phyloP scores from a whole-genome alignment of 2,888 invertebrate species.

The Poecilus cupreus region DNA sequence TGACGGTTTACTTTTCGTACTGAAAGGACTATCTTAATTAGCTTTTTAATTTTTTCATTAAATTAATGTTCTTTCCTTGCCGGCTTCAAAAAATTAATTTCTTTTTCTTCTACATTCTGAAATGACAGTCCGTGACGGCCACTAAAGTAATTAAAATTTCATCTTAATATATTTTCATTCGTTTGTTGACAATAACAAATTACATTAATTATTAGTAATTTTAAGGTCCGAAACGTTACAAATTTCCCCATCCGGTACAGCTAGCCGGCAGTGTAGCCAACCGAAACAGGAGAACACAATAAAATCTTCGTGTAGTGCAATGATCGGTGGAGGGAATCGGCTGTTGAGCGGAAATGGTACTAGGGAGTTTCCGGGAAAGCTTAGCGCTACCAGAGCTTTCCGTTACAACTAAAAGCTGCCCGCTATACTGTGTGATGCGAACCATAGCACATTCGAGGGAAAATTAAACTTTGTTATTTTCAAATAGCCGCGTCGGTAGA shows the following conservation, averaged over 20 bases:
- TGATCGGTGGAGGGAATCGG: neutral
- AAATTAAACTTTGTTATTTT: neutral
- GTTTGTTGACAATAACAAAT: no score
- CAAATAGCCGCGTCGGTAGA: neutral
- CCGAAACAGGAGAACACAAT: slow-evolving; percentile 20
- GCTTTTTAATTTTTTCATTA: slow-evolving; percentile 29
- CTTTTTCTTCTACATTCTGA: neutral
- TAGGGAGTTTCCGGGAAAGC: slow-evolving; percentile 20
- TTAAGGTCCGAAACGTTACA: neutral
- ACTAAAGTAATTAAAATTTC: neutral
- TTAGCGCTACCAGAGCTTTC: neutral
- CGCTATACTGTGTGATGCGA: neutral
- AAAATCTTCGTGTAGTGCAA: slow-evolving; percentile 24
- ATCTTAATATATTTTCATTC: neutral
- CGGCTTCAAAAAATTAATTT: slow-evolving; percentile 13
- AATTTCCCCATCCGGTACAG: slow-evolving; percentile 15
- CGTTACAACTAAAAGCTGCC: slow-evolving; percentile 21
- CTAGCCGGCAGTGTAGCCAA: neutral
- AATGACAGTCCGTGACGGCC: slow-evolving; percentile 3
- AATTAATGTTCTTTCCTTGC: slow-evolving; percentile 16
- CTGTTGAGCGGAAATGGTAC: slow-evolving; percentile 22
- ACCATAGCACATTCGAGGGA: slow-evolving; percentile 11
- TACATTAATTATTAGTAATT: no score
- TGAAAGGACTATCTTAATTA: slow-evolving; percentile 40
- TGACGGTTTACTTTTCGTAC: neutral